phyloP scores from a whole-genome alignment of 2,888 invertebrate genomes.

The Drosophila neotestacea region DNA sequence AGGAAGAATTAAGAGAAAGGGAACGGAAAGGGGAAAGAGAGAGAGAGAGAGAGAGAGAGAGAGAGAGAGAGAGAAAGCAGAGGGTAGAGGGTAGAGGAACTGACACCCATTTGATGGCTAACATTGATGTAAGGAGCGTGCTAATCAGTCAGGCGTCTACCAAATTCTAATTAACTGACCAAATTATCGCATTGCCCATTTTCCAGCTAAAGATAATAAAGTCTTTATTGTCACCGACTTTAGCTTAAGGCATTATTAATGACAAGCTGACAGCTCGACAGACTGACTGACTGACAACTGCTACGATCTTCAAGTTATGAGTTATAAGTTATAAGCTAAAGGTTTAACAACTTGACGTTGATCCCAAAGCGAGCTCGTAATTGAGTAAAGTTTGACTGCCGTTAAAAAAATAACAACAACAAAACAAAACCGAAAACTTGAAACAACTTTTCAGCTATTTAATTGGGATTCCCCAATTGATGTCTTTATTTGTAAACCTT shows the following conservation, averaged over 20 bases:
- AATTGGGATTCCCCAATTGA: conserved; percentile 3
- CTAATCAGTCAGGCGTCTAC: conserved; percentile 39
- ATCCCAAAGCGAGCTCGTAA: neutral
- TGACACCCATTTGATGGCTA: conserved; percentile 3
- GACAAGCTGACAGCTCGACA: conserved; percentile 39
- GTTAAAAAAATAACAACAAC: neutral
- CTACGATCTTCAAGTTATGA: neutral
- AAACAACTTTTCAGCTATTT: neutral
- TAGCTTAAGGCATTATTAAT: conserved; percentile 32
- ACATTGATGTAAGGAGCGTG: conserved; percentile 40
- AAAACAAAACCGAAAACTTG: neutral
- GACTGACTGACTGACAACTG: conserved; percentile 13
- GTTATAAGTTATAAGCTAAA: conserved; percentile 11
- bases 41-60: neutral
- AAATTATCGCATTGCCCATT: conserved; percentile 20
- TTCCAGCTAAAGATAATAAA: conserved; percentile 3
- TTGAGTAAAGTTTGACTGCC: neutral
- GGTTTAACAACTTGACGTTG: conserved; percentile 1
- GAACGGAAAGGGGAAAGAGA: neutral
- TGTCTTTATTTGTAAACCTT: conserved; percentile 2
- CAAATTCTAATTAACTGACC: conserved; percentile 37
- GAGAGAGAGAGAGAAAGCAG: too few species aligned
- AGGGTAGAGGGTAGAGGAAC: neutral
- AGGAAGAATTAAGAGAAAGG: neutral
- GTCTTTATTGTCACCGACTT: neutral